These are phyloP conservation scores for Brachymystax lenok DNA, from an alignment of 2,797 vertebrate genomes.

Conservation along the genomic window DNA sequence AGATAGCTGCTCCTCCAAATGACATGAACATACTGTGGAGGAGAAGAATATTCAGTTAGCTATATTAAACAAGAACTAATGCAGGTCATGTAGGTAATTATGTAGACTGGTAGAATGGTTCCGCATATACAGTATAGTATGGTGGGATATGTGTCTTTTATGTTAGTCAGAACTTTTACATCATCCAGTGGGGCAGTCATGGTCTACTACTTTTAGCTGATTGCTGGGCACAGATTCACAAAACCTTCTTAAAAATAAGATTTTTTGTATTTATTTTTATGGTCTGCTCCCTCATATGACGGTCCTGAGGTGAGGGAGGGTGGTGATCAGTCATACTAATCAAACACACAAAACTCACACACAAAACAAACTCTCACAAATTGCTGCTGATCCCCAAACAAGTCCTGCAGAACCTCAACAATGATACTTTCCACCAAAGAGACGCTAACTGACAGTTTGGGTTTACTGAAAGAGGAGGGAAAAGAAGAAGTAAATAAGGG, in stretches of 20 bases:
- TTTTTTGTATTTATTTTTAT: not conserved
- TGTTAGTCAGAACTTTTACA: conserved; percentile 42
- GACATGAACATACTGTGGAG: conserved; percentile 70
- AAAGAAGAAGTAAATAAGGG: not conserved
- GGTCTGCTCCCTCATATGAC: conserved; percentile 63
- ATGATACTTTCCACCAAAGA: conserved; percentile 80
- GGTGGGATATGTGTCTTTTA: not conserved
- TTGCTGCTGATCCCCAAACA: conserved; percentile 75
- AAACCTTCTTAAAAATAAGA: no score
- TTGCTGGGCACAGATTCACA: conserved; percentile 33
- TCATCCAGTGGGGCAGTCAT: conserved; percentile 73
- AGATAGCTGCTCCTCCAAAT: conserved; percentile 76
- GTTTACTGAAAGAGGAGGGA: conserved; percentile 62
- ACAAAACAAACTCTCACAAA: conserved; percentile 73
- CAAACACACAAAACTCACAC: conserved; percentile 32
- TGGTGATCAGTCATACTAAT: conserved; percentile 4
- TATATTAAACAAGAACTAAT: not conserved
- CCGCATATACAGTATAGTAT: no score
- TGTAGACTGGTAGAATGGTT: not conserved
- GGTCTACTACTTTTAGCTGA: conserved; percentile 64
- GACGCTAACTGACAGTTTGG: conserved; percentile 75
- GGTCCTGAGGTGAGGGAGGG: conserved; percentile 56
- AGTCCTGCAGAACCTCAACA: conserved; percentile 76
- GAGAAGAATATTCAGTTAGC: conserved; percentile 2
- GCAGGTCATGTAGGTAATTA: not conserved